Evolutionary conservation across 2,888 invertebrate species (phyloP).

Genomic region (Leptodirus hochenwartii): DNA sequence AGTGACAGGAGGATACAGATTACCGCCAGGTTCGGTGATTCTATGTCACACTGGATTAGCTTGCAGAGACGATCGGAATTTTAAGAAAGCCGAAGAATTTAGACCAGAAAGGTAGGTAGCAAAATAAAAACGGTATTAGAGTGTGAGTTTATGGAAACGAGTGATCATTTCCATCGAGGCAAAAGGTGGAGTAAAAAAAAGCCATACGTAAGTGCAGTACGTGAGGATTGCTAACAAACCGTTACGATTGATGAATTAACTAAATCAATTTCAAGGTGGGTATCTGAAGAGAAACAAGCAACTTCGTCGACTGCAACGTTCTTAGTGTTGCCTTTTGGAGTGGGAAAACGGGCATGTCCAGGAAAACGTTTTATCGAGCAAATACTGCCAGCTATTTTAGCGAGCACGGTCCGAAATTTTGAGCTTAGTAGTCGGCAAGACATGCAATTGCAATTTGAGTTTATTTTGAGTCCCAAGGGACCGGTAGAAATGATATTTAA

Average conservation of each 20-base stretch:
- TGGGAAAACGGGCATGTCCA: slow-evolving; percentile 65
- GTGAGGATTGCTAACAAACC: too few relatives aligned
- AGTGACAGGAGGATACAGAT: slow-evolving; percentile 42
- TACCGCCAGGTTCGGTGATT: slow-evolving; percentile 60
- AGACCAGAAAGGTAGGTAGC: slow-evolving; percentile 63
- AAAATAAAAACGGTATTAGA: slow-evolving; percentile 25
- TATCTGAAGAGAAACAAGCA: slow-evolving; percentile 27
- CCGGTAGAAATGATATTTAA: slow-evolving; percentile 49
- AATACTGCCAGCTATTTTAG: slow-evolving; percentile 52
- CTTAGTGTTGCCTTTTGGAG: slow-evolving; percentile 62
- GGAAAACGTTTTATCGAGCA: slow-evolving; percentile 72
- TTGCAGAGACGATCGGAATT: slow-evolving; percentile 56
- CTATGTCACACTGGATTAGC: slow-evolving; percentile 72
- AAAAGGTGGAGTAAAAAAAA: too few relatives aligned
- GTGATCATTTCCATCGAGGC: too few relatives aligned
- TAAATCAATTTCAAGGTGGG: too few relatives aligned
- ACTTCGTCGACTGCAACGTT: slow-evolving; percentile 33
- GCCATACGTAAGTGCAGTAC: too few relatives aligned
- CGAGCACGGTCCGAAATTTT: slow-evolving; percentile 47
- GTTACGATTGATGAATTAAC: too few relatives aligned
- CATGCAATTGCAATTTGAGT: slow-evolving; percentile 62
- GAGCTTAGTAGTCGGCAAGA: slow-evolving; percentile 48
- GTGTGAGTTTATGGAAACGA: too few relatives aligned
- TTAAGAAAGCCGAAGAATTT: slow-evolving; percentile 48
- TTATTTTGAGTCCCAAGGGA: slow-evolving; percentile 58